A percentile compares a stretch with the other conserved stretches of the same genome.
Evolutionary conservation across 2,113 vertebrate genomes (phyloP).

Genomic region (Dicrurus megarhynchus): DNA sequence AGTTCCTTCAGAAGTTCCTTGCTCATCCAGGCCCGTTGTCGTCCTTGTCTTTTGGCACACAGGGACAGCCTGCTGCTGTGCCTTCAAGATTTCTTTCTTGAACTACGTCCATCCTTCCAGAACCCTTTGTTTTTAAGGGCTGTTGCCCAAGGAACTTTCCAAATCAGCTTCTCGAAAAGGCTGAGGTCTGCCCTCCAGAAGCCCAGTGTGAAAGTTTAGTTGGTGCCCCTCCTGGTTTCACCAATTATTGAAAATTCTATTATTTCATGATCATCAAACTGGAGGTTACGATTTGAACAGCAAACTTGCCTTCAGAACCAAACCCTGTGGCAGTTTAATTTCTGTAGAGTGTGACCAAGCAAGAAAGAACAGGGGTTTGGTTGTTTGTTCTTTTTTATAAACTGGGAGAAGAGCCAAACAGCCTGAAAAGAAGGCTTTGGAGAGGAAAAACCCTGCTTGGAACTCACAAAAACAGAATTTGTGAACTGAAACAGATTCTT

Average conservation of each 20-base stretch:
- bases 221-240: not conserved
- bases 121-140: not conserved
- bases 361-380: not conserved
- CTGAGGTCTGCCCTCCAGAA: not conserved
- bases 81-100: not conserved
- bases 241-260: not conserved
- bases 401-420: not conserved
- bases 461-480: not conserved
- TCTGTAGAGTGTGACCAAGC: not conserved
- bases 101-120: not conserved
- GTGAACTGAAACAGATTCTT: not conserved
- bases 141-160: not conserved
- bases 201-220: not conserved
- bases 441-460: not conserved
- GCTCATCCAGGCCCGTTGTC: accelerated
- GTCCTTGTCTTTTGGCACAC: not conserved
- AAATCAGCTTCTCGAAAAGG: not conserved
- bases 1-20: not conserved
- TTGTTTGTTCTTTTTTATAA: not conserved
- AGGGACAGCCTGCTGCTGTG: not conserved
- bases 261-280: not conserved
- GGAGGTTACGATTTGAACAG: not conserved
- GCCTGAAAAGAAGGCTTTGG: not conserved
- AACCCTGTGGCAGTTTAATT: not conserved
- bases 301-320: not conserved